These are phyloP conservation scores for Takifugu bimaculatus DNA, from an alignment of 2,113 vertebrate genomes.

Conservation along the genomic window DNA sequence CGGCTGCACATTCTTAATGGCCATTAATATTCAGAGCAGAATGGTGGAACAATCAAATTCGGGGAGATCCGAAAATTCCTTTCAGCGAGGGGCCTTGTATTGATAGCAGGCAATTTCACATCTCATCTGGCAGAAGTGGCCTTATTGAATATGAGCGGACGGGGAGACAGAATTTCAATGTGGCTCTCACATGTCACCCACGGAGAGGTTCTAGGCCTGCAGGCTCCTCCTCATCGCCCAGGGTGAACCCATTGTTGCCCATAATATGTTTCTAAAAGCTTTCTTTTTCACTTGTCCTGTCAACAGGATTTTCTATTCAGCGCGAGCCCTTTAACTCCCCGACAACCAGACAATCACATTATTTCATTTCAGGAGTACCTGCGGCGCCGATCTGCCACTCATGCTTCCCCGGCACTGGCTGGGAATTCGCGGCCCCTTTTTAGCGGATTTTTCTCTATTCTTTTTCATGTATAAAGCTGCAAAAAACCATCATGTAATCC, in stretches of 20 bases:
- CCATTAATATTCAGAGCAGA: conserved; percentile 65
- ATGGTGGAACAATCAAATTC: conserved; percentile 69
- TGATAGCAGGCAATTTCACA: conserved; percentile 71
- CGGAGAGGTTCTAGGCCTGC: conserved; percentile 34
- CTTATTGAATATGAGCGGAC: conserved; percentile 68
- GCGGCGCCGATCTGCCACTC: conserved; percentile 30
- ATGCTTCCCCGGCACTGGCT: conserved; percentile 19
- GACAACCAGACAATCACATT: conserved; percentile 41
- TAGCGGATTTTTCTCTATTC: conserved; percentile 15
- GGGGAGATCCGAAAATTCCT: conserved; percentile 58
- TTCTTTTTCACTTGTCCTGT: conserved; percentile 33
- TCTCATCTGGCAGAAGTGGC: conserved; percentile 64
- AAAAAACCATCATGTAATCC: conserved; percentile 34
- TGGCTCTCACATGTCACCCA: conserved; percentile 54
- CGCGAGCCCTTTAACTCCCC: conserved; percentile 37
- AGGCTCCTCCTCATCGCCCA: conserved; percentile 30
- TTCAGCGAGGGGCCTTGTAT: conserved; percentile 56
- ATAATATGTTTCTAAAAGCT: conserved; percentile 63
- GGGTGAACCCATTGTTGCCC: conserved; percentile 50
- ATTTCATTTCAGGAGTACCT: conserved; percentile 48
- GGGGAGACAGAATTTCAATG: conserved; percentile 45
- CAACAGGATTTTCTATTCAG: conserved; percentile 54
- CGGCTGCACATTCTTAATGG: conserved; percentile 64
- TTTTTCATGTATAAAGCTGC: conserved; percentile 41
- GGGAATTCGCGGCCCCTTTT: not conserved